phyloP scores from a whole-genome alignment of 2,113 vertebrate species.

The Ailuropoda melanoleuca region DNA sequence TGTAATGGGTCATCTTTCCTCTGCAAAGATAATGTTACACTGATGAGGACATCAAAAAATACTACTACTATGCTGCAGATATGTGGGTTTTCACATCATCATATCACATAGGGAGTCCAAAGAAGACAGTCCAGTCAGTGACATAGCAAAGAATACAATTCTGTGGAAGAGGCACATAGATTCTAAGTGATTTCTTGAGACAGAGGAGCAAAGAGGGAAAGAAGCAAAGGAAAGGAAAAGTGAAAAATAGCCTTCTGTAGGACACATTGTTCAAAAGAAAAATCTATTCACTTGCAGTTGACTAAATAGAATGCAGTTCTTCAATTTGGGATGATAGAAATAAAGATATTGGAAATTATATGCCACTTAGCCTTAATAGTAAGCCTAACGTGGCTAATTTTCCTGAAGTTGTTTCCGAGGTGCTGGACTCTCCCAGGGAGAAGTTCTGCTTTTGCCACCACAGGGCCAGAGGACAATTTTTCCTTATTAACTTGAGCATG shows the following conservation, averaged over 20 bases:
- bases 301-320: not conserved
- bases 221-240: not conserved
- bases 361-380: not conserved
- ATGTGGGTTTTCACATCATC: slow-evolving; percentile 3
- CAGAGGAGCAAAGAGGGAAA: not conserved
- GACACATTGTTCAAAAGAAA: not conserved
- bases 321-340: not conserved
- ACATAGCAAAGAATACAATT: not conserved
- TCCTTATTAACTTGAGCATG: slow-evolving; percentile 38
- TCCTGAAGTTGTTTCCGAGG: slow-evolving; percentile 4
- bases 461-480: slow-evolving; percentile 33
- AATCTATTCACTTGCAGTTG: not conserved
- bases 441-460: slow-evolving; percentile 12
- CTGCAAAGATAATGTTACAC: not conserved
- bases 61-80: not conserved
- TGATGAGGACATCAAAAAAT: slow-evolving; percentile 8
- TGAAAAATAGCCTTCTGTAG: not conserved
- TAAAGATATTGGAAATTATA: not conserved
- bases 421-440: not conserved
- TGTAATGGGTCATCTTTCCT: not conserved
- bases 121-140: not conserved
- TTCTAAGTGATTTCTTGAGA: slow-evolving; percentile 1
- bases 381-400: not conserved
- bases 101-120: not conserved
- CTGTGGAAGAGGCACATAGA: not conserved